Percentiles rank a stretch among this genome's conserved stretches.
Evolutionary conservation across 2,797 vertebrate genomes (phyloP).

Genomic region (Sebastes kiyomatsui): DNA sequence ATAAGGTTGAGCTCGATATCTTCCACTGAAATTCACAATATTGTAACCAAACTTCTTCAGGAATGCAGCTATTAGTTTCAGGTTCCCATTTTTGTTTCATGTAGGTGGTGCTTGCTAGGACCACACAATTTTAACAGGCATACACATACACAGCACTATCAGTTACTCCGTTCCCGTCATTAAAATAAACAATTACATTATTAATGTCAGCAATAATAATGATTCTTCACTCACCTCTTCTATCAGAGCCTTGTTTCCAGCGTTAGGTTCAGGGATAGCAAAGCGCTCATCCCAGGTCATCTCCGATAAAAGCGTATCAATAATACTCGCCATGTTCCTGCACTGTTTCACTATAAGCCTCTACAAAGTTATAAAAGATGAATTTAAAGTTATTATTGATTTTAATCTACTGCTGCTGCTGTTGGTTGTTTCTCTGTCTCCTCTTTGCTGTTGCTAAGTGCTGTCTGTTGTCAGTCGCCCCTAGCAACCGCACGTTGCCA

Average conservation of each 20-base stretch:
- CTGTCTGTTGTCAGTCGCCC: conserved; percentile 49
- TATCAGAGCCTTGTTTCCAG: conserved; percentile 86
- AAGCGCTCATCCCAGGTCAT: conserved; percentile 87
- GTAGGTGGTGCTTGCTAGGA: neutral
- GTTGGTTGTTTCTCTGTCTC: neutral
- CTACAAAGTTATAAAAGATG: too few relatives aligned
- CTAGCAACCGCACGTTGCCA: conserved; percentile 46
- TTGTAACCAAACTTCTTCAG: too few relatives aligned
- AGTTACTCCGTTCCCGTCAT: neutral
- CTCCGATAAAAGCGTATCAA: conserved; percentile 73
- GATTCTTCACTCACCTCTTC: conserved; percentile 81
- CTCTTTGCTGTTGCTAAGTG: neutral
- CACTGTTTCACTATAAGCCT: neutral
- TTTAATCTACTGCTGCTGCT: too few relatives aligned
- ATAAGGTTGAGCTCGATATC: too few relatives aligned
- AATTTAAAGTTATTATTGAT: too few relatives aligned
- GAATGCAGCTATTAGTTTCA: too few relatives aligned
- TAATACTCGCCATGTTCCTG: conserved; percentile 71
- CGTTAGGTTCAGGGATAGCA: conserved; percentile 86
- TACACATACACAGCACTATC: too few relatives aligned
- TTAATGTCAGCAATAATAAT: neutral
- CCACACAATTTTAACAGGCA: neutral
- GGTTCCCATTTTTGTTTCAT: too few relatives aligned
- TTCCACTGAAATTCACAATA: too few relatives aligned
- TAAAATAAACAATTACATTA: neutral